Percentiles rank a stretch among this genome's conserved stretches.
These are phyloP conservation scores for human (Homo sapiens) DNA, from an alignment of 2,113 vertebrate genomes.

Conservation along the genomic window DNA sequence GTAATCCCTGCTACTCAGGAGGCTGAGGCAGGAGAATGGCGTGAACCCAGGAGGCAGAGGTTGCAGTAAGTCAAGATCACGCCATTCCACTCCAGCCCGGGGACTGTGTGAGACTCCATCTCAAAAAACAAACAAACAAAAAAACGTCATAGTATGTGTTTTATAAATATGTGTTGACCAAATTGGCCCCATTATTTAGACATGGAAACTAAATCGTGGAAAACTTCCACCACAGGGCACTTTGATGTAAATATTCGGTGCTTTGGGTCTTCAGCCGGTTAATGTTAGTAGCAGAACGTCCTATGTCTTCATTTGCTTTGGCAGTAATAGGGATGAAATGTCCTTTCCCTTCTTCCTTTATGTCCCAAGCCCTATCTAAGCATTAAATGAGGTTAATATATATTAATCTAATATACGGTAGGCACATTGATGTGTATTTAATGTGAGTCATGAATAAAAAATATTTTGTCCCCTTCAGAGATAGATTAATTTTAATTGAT, in stretches of 20 bases:
- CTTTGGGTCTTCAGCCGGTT: background rate
- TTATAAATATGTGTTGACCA: too few relatives aligned
- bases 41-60: too few relatives aligned
- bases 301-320: background rate
- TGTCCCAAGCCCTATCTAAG: background rate
- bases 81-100: too few relatives aligned
- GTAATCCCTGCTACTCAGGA: too few relatives aligned
- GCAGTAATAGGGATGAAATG: background rate
- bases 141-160: background rate
- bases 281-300: fast-evolving
- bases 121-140: too few relatives aligned
- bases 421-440: slow-evolving; percentile 51
- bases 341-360: background rate
- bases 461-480: background rate
- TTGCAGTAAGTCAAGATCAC: too few relatives aligned
- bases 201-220: background rate
- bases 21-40: too few relatives aligned
- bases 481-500: background rate
- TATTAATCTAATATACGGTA: slow-evolving; percentile 21
- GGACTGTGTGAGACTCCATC: too few relatives aligned
- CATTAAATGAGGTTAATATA: slow-evolving; percentile 45
- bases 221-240: background rate
- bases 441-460: slow-evolving; percentile 60
- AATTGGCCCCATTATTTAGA: too few relatives aligned
- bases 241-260: background rate